Evolutionary conservation across 1,140 invertebrate genomes (phyloP).

Genomic region (Glomeris maerens): DNA sequence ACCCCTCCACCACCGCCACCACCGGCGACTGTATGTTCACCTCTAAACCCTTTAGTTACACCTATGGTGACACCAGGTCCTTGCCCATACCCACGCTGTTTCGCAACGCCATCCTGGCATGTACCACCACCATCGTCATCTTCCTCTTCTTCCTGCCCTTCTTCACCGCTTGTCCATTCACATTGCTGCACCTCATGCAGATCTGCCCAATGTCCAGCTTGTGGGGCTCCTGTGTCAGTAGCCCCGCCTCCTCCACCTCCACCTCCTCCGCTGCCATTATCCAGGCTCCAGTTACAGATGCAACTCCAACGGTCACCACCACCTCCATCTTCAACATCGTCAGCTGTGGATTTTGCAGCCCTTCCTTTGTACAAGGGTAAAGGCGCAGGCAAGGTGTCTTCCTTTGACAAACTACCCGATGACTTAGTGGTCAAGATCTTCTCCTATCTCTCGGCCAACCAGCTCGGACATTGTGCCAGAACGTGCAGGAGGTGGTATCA

Average conservation of each 20-base stretch:
- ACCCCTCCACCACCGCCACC: slow-evolving; percentile 15
- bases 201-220: slow-evolving; percentile 17
- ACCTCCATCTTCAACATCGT: slow-evolving; percentile 17
- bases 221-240: slow-evolving; percentile 9
- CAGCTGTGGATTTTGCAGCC: too few relatives aligned
- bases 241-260: slow-evolving; percentile 1
- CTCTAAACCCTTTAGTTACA: slow-evolving; percentile 10
- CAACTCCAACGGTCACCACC: too few relatives aligned
- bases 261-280: slow-evolving; percentile 10
- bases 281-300: too few relatives aligned
- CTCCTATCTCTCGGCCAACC: slow-evolving; percentile 55
- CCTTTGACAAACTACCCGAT: slow-evolving; percentile 37
- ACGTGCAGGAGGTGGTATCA: slow-evolving; percentile 66
- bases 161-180: slow-evolving; percentile 9
- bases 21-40: slow-evolving; percentile 4
- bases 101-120: slow-evolving; percentile 13
- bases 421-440: slow-evolving; percentile 47
- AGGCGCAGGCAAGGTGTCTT: slow-evolving; percentile 21
- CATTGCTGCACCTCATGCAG: too few relatives aligned
- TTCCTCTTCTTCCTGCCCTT: slow-evolving; percentile 3
- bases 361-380: slow-evolving; percentile 25
- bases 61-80: slow-evolving; percentile 6
- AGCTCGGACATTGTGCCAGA: slow-evolving; percentile 58
- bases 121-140: too few relatives aligned
- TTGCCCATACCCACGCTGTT: slow-evolving; percentile 4